Percentiles rank a stretch among this genome's conserved stretches.
Conservation (phyloP, 2,888 invertebrate genomes). For the Odontothrips loti region DNA sequence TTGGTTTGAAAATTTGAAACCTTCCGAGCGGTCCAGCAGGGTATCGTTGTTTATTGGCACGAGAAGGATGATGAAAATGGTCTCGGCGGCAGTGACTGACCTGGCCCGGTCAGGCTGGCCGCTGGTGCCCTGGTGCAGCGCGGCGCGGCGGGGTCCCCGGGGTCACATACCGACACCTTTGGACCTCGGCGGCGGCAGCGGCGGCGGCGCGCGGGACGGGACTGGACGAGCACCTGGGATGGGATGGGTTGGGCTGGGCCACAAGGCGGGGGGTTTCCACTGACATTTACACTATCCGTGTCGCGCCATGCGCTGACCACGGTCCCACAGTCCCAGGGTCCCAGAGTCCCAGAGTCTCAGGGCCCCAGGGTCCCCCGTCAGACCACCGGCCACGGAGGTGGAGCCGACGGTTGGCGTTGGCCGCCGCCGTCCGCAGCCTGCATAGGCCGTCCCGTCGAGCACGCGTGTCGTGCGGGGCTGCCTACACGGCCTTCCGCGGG, state of each 20-base stretch:
- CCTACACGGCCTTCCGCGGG: neutral
- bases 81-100: neutral
- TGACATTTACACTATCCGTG: slow-evolving; percentile 10
- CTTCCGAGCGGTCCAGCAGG: too few relatives aligned
- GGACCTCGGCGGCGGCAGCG: neutral
- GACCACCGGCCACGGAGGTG: too few relatives aligned
- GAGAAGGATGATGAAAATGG: neutral
- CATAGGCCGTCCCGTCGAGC: neutral
- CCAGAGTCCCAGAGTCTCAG: too few relatives aligned
- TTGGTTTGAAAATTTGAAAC: too few relatives aligned
- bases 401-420: too few relatives aligned
- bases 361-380: too few relatives aligned
- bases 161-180: neutral
- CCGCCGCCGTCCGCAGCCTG: neutral
- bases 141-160: neutral
- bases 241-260: slow-evolving; percentile 10
- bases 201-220: too few relatives aligned
- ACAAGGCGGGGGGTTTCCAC: slow-evolving; percentile 29
- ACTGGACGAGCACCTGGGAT: too few relatives aligned
- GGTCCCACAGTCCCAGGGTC: neutral
- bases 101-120: neutral
- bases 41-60: too few relatives aligned
- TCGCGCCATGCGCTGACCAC: neutral
- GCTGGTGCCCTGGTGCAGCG: too few relatives aligned
- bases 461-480: neutral